These are phyloP conservation scores for Protomyctophum bolini DNA, from an alignment of 2,113 vertebrate genomes.

Conservation along the genomic window DNA sequence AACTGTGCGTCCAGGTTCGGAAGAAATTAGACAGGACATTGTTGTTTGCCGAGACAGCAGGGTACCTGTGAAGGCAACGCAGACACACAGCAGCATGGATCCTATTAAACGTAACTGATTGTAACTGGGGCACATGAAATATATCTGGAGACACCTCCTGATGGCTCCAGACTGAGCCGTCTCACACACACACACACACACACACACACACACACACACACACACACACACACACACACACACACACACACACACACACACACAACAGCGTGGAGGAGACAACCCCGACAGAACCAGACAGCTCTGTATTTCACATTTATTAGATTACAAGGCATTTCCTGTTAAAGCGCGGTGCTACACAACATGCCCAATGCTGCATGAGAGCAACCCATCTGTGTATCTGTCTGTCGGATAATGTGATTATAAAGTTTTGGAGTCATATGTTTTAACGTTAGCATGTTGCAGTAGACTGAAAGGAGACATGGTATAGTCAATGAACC, in stretches of 20 bases:
- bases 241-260: slow-evolving; percentile 11
- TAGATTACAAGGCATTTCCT: slow-evolving; percentile 56
- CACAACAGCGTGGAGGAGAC: slow-evolving; percentile 21
- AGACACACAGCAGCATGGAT: not conserved
- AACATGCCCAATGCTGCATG: slow-evolving; percentile 13
- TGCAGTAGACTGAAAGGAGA: slow-evolving; percentile 10
- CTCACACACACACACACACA: not conserved
- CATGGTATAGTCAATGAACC: slow-evolving; percentile 12
- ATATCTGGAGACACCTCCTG: slow-evolving; percentile 1
- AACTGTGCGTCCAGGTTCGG: too few relatives aligned
- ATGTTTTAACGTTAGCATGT: not conserved
- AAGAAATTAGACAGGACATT: too few relatives aligned
- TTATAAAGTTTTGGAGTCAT: slow-evolving; percentile 11
- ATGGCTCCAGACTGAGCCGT: not conserved
- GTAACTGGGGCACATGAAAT: not conserved
- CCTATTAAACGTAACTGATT: not conserved
- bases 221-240: slow-evolving; percentile 4
- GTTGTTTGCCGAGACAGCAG: too few relatives aligned
- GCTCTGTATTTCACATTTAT: slow-evolving; percentile 49
- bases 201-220: not conserved
- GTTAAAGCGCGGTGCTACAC: slow-evolving; percentile 30
- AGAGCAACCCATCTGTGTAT: slow-evolving; percentile 38
- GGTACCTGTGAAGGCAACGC: not conserved
- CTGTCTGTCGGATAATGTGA: slow-evolving; percentile 16
- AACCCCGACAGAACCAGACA: slow-evolving; percentile 33